These are phyloP conservation scores for Semnornis frantzii DNA, from an alignment of 2,113 vertebrate species.

Conservation along the genomic window DNA sequence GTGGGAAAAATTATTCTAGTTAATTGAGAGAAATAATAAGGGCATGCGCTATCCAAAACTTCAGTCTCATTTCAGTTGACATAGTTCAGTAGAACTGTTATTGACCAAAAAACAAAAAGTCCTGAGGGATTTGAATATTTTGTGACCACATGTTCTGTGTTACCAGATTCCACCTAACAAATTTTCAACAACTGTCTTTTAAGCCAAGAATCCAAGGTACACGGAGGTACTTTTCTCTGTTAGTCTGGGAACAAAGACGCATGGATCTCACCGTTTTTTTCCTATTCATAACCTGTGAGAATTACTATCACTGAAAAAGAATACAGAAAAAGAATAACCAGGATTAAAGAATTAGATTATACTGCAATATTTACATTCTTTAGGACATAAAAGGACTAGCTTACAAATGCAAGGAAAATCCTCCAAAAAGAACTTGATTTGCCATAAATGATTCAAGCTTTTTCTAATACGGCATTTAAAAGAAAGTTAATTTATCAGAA, in stretches of 20 bases:
- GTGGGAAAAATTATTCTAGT: background rate
- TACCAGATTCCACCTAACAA: background rate
- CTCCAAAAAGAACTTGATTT: background rate
- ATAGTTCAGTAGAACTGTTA: background rate
- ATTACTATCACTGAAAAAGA: background rate
- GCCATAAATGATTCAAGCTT: background rate
- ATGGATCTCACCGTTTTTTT: background rate
- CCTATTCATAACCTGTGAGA: background rate
- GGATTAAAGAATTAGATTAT: background rate
- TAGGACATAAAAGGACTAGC: background rate
- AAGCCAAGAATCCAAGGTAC: background rate
- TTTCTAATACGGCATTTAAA: background rate
- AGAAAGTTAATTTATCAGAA: background rate
- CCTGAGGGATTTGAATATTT: background rate
- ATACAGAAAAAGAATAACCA: background rate
- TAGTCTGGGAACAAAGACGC: background rate
- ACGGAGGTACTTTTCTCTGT: background rate
- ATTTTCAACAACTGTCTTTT: background rate
- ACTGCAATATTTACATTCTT: background rate
- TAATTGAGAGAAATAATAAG: background rate
- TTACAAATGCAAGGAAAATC: background rate
- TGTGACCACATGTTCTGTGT: background rate
- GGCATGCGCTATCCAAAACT: background rate
- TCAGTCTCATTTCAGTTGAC: background rate
- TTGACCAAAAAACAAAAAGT: background rate